A percentile compares a stretch with the other conserved stretches of the same genome.
Evolutionary conservation across 2,888 invertebrate genomes (phyloP).

Genomic region (Oxycera nigricornis): DNA sequence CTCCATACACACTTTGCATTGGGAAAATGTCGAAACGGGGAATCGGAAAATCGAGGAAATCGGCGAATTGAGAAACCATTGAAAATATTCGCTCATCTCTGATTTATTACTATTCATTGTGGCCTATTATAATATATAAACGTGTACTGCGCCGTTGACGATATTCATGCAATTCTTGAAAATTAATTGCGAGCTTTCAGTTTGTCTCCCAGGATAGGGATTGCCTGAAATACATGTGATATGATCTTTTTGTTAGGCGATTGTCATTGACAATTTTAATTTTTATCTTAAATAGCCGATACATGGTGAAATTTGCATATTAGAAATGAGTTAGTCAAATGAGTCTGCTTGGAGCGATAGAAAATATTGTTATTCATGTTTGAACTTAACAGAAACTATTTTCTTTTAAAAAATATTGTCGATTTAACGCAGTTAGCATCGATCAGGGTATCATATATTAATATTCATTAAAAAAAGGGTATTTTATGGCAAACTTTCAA

Average conservation of each 20-base stretch:
- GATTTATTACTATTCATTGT: slow-evolving; percentile 45
- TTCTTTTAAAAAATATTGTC: too few relatives aligned
- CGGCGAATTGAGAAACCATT: slow-evolving; percentile 35
- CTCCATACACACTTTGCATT: slow-evolving; percentile 17
- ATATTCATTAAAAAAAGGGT: too few relatives aligned
- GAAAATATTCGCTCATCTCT: slow-evolving; percentile 40
- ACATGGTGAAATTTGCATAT: too few relatives aligned
- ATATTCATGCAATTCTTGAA: slow-evolving; percentile 43
- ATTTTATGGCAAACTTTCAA: too few relatives aligned
- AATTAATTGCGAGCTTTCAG: slow-evolving; percentile 44
- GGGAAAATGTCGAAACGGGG: background rate
- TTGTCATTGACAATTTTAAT: too few relatives aligned
- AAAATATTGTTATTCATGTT: too few relatives aligned
- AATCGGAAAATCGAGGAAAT: background rate
- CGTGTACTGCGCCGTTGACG: slow-evolving; percentile 40
- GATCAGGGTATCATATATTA: too few relatives aligned
- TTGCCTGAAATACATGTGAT: slow-evolving; percentile 6
- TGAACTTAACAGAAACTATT: too few relatives aligned
- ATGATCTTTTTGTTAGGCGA: slow-evolving; percentile 19
- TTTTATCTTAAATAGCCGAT: too few relatives aligned
- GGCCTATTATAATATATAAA: slow-evolving; percentile 32
- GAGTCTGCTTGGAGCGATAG: too few relatives aligned
- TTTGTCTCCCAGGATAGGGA: slow-evolving; percentile 30
- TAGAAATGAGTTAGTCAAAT: too few relatives aligned
- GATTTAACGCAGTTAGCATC: too few relatives aligned